A percentile compares a stretch with the other conserved stretches of the same genome.
Evolutionary conservation across 2,888 invertebrate species (phyloP).

Genomic region (Cosmia pyralina): DNA sequence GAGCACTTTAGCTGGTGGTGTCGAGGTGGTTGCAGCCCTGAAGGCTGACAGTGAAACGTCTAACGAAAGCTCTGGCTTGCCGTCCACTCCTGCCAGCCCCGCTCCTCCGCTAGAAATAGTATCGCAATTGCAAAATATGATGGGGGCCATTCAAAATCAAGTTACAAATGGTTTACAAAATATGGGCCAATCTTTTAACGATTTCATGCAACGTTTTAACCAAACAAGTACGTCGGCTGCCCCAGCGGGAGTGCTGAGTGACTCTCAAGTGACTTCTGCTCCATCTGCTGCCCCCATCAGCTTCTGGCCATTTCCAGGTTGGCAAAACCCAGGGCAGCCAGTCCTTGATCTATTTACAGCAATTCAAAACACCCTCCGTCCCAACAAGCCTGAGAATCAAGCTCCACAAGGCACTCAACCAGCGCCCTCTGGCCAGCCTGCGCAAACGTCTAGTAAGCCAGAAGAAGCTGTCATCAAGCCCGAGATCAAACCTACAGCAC

Average conservation of each 20-base stretch:
- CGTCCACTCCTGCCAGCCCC: slow-evolving; percentile 25
- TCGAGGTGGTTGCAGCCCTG: slow-evolving; percentile 72
- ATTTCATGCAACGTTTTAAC: too few species aligned
- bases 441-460: slow-evolving; percentile 17
- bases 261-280: slow-evolving; percentile 41
- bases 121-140: too few species aligned
- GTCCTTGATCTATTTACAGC: too few species aligned
- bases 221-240: neutral
- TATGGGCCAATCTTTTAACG: too few species aligned
- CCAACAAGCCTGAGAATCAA: slow-evolving; percentile 26
- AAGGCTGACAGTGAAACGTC: slow-evolving; percentile 71
- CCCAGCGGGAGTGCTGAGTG: slow-evolving; percentile 29
- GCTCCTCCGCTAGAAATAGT: too few species aligned
- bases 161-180: too few species aligned
- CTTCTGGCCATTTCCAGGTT: neutral
- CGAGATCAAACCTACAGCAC: slow-evolving; percentile 15
- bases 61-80: slow-evolving; percentile 8
- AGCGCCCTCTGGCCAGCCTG: slow-evolving; percentile 1
- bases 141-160: too few species aligned
- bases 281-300: neutral
- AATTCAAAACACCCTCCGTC: neutral
- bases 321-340: neutral
- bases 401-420: slow-evolving; percentile 21
- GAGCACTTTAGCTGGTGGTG: slow-evolving; percentile 76
- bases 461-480: slow-evolving; percentile 6